Conservation (phyloP, 2,888 invertebrate genomes). For the Lymantria dispar region DNA sequence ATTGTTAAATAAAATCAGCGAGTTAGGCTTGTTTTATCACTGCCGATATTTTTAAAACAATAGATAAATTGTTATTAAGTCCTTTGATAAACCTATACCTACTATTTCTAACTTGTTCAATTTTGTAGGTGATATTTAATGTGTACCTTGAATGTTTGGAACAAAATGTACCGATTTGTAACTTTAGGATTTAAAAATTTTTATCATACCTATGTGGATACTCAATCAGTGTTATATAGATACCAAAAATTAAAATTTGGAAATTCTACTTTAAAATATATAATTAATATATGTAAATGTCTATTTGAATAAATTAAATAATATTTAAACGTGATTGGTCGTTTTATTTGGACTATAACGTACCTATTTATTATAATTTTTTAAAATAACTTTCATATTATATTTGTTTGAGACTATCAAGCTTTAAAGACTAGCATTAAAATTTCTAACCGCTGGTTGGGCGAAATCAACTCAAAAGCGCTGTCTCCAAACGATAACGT, state of each 20-base stretch:
- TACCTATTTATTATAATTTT: too few species aligned
- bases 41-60: slow-evolving; percentile 73
- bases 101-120: slow-evolving; percentile 79
- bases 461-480: too few species aligned
- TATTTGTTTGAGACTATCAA: too few species aligned
- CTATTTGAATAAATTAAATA: slow-evolving; percentile 81
- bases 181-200: slow-evolving; percentile 63
- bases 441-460: too few species aligned
- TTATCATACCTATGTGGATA: slow-evolving; percentile 62
- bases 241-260: slow-evolving; percentile 76
- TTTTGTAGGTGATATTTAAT: slow-evolving; percentile 80
- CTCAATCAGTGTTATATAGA: slow-evolving; percentile 74
- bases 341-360: slow-evolving; percentile 51
- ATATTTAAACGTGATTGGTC: slow-evolving; percentile 64
- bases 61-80: slow-evolving; percentile 64
- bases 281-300: slow-evolving; percentile 75
- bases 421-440: too few species aligned
- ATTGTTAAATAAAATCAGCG: slow-evolving; percentile 31
- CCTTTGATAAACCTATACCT: slow-evolving; percentile 78
- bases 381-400: too few species aligned
- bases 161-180: slow-evolving; percentile 71
- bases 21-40: slow-evolving; percentile 75
- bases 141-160: slow-evolving; percentile 77
- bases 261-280: slow-evolving; percentile 72
- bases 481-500: too few species aligned